A percentile compares a stretch with the other conserved stretches of the same genome.
Evolutionary conservation across 2,797 vertebrate species (phyloP).

Genomic region (Cheirogaleus major): DNA sequence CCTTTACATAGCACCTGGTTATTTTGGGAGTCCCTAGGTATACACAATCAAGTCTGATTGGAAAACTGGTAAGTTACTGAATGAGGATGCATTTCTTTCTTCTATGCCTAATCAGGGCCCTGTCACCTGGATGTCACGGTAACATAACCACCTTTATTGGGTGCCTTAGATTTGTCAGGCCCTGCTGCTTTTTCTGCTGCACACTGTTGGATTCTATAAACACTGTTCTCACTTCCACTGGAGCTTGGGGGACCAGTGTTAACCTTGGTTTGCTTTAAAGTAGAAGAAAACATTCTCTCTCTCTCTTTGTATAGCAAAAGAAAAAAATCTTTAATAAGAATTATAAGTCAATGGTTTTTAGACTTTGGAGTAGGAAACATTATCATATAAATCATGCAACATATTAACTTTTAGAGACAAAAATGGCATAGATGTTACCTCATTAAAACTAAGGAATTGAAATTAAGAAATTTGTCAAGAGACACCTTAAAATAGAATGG

Average conservation of each 20-base stretch:
- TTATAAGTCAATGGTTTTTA: background rate
- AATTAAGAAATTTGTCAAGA: background rate
- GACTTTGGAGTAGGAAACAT: background rate
- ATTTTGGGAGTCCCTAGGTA: too few species aligned
- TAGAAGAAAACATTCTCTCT: background rate
- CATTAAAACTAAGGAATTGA: background rate
- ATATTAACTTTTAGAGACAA: background rate
- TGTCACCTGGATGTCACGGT: background rate
- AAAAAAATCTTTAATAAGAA: background rate
- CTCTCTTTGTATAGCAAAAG: background rate
- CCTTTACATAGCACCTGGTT: background rate
- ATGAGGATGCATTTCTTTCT: background rate
- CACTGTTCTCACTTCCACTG: background rate
- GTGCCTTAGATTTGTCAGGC: background rate
- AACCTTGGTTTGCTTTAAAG: background rate
- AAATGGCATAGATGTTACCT: background rate
- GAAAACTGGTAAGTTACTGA: background rate
- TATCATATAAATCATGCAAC: background rate
- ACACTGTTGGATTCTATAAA: background rate
- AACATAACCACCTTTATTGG: background rate
- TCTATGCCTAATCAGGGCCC: background rate
- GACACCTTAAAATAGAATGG: background rate
- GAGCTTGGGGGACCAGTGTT: background rate
- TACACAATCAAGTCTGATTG: background rate
- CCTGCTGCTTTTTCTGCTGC: background rate